A percentile compares a stretch with the other conserved stretches of the same genome.
Evolutionary conservation across 2,797 vertebrate genomes (phyloP).

Genomic region (Amblyraja radiata): DNA sequence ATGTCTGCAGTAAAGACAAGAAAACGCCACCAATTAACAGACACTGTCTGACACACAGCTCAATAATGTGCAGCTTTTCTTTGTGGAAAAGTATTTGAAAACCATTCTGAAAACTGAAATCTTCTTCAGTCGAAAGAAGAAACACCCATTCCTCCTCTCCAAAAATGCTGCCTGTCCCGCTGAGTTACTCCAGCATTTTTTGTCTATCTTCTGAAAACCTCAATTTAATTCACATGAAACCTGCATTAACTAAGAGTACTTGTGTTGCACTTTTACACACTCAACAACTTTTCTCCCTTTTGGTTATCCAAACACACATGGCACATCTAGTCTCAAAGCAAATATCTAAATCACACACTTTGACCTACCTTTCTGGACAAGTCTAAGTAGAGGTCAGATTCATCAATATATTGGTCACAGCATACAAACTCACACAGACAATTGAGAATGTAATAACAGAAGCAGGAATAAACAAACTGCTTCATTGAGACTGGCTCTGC

Average conservation of each 20-base stretch:
- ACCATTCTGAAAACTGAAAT: no score
- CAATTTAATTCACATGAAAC: neutral
- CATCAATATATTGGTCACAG: neutral
- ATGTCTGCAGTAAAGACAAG: constrained; percentile 26
- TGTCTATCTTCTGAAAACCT: neutral
- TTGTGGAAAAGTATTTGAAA: neutral
- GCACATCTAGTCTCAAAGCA: neutral
- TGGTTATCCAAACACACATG: neutral
- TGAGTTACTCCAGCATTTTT: no score
- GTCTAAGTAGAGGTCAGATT: neutral
- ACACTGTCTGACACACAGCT: neutral
- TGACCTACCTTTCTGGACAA: no score
- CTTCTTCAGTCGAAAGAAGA: no score
- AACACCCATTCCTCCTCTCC: no score
- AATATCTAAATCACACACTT: neutral
- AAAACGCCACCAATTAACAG: constrained; percentile 27
- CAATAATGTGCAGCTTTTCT: neutral
- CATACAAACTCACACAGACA: neutral
- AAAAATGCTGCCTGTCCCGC: no score
- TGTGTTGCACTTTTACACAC: neutral
- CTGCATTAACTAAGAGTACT: neutral
- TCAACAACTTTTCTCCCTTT: neutral
- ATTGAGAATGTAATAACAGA: neutral
- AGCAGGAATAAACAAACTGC: no score
- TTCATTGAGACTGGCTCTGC: no score